Base-by-base conservation (phyloP, 2,888 invertebrate species). In the Pogonocherus hispidulus region DNA sequence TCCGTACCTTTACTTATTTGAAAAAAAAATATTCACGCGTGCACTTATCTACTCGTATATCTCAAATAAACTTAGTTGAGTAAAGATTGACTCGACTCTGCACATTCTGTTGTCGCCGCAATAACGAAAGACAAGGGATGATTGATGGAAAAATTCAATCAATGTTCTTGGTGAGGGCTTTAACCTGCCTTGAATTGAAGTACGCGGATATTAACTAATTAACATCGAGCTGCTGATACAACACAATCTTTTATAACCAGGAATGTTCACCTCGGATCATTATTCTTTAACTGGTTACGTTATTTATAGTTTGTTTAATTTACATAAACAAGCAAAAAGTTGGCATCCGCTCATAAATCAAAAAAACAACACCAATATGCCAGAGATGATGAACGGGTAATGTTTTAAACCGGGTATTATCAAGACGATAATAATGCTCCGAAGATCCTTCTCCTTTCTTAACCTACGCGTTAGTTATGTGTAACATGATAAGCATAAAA, bases 71-170 rank as follows among this genome's bases (percentile, higher is more conserved):
- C 70, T 66, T 67, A 67, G 73, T 70, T 60, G 27, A 11, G 59
- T 56, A 69, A 70, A 70, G 64, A 64, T 66, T 56, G 59, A 52
- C 71, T 69, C 69, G 72, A 67, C 71, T 63, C 35, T 62, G 71
- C 71, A 59, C 63, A 67, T 69, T 67, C 74, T 72, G 74, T 73
- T 74, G 71, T 71, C 72, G 74, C 72, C 35, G 51, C 60, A 59
- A 32, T 46, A 72, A 71, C 73, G 70, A 74, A 75, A 72, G 78
- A 79, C 78, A 78, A 75, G 69, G 71, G 67, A 78, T 78, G 78
- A 79, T 79, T 78, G 77, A 79, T 78, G 78, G 77, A 77, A 78
- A 79, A 79, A 78, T 78, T 78, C 78, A 78, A 79, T 79, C 77
- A 78, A 76, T 78, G 74, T 76, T 71, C 71, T 66, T 51, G 66